These are phyloP conservation scores for Varecia variegata DNA, from an alignment of 2,797 vertebrate genomes.

Conservation along the genomic window DNA sequence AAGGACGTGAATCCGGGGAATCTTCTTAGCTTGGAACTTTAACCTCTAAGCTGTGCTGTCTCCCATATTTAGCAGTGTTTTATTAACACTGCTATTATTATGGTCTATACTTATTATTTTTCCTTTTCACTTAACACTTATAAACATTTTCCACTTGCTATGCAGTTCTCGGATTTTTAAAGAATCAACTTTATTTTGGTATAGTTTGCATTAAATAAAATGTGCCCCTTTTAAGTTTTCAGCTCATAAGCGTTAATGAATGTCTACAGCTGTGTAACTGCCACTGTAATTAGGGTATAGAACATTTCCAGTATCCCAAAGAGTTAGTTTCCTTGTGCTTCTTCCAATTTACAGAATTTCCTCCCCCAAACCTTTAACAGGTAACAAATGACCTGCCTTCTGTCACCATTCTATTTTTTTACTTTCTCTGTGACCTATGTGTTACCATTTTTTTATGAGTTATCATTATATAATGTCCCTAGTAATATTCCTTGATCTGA, in stretches of 20 bases:
- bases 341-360: not conserved
- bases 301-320: not conserved
- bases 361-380: not conserved
- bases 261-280: not conserved
- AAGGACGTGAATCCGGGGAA: not conserved
- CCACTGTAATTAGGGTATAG: not conserved
- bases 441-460: not conserved
- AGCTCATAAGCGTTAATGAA: not conserved
- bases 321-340: not conserved
- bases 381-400: not conserved
- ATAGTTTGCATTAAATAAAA: not conserved
- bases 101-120: not conserved
- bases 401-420: not conserved
- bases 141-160: not conserved
- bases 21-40: not conserved
- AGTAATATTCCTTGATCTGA: not conserved
- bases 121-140: not conserved
- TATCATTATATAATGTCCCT: not conserved
- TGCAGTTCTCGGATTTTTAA: not conserved
- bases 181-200: not conserved
- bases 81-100: not conserved
- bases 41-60: not conserved
- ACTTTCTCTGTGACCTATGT: not conserved
- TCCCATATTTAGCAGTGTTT: not conserved
- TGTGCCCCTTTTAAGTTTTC: not conserved